These are phyloP conservation scores for Drosophila pegasa DNA, from an alignment of 2,888 invertebrate genomes.

Conservation along the genomic window DNA sequence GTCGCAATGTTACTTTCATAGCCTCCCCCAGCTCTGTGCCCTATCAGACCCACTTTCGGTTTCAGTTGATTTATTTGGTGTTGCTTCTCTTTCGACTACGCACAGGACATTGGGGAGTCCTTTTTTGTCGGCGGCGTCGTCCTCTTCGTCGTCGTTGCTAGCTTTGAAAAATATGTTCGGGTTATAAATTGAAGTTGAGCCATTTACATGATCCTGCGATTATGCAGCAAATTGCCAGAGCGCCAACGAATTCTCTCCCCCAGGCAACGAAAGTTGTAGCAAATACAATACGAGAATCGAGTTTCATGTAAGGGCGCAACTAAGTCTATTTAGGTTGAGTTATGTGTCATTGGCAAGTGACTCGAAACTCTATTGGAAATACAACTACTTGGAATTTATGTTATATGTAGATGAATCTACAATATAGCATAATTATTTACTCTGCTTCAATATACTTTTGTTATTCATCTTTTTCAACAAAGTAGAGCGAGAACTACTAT, in stretches of 20 bases:
- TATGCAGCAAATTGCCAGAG: slow-evolving; percentile 70
- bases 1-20: slow-evolving; percentile 42
- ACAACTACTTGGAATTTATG: too few species aligned
- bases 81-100: slow-evolving; percentile 44
- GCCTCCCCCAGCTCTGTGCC: not conserved
- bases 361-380: not conserved
- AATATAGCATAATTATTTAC: too few species aligned
- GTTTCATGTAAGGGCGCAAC: not conserved
- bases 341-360: not conserved
- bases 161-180: slow-evolving; percentile 64
- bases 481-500: too few species aligned
- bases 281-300: slow-evolving; percentile 6
- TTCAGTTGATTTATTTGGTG: slow-evolving; percentile 75
- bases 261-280: slow-evolving; percentile 21
- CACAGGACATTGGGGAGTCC: slow-evolving; percentile 54
- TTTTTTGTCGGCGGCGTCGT: slow-evolving; percentile 11
- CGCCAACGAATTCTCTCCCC: slow-evolving; percentile 19
- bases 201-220: slow-evolving; percentile 75
- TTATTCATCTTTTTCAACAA: too few species aligned
- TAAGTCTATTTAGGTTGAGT: not conserved
- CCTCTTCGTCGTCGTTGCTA: slow-evolving; percentile 3
- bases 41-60: slow-evolving; percentile 52
- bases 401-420: too few species aligned
- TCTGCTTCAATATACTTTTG: too few species aligned
- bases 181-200: slow-evolving; percentile 77